These are phyloP conservation scores for Neodiprion pinetum DNA, from an alignment of 1,140 invertebrate species.

Conservation along the genomic window DNA sequence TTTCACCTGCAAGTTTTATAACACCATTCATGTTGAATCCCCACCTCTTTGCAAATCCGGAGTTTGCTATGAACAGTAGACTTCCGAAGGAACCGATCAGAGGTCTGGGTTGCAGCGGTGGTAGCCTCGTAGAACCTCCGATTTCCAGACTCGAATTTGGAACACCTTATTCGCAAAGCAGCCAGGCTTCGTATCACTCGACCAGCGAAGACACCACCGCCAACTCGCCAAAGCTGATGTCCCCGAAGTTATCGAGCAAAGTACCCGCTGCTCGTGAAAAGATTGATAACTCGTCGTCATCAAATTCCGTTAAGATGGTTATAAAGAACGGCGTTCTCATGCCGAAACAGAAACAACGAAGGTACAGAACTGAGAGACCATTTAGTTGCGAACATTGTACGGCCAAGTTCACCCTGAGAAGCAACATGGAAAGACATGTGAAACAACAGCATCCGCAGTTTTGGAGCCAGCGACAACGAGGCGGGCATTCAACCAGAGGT, in stretches of 20 bases:
- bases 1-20: slow-evolving; percentile 56
- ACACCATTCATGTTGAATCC: slow-evolving; percentile 66
- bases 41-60: slow-evolving; percentile 63
- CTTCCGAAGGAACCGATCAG: slow-evolving; percentile 72
- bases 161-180: slow-evolving; percentile 35
- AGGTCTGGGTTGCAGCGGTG: slow-evolving; percentile 71
- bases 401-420: slow-evolving; percentile 86
- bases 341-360: slow-evolving; percentile 88
- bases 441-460: slow-evolving; percentile 92
- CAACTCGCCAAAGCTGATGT: slow-evolving; percentile 40
- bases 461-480: slow-evolving; percentile 80
- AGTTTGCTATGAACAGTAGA: slow-evolving; percentile 69
- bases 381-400: slow-evolving; percentile 90
- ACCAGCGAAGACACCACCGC: slow-evolving; percentile 34
- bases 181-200: slow-evolving; percentile 30
- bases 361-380: slow-evolving; percentile 89
- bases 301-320: slow-evolving; percentile 84
- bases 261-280: slow-evolving; percentile 39
- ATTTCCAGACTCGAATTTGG: slow-evolving; percentile 41
- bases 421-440: slow-evolving; percentile 93
- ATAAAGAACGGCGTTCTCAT: slow-evolving; percentile 88
- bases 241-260: slow-evolving; percentile 29
- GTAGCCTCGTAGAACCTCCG: slow-evolving; percentile 67
- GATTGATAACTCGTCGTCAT: slow-evolving; percentile 37
- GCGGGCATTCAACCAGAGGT: slow-evolving; percentile 58